Percentiles rank a stretch among this genome's conserved stretches.
These are phyloP conservation scores for Echinometra lucunter DNA, from an alignment of 53 echinoderm and acorn worm species.

Conservation along the genomic window DNA sequence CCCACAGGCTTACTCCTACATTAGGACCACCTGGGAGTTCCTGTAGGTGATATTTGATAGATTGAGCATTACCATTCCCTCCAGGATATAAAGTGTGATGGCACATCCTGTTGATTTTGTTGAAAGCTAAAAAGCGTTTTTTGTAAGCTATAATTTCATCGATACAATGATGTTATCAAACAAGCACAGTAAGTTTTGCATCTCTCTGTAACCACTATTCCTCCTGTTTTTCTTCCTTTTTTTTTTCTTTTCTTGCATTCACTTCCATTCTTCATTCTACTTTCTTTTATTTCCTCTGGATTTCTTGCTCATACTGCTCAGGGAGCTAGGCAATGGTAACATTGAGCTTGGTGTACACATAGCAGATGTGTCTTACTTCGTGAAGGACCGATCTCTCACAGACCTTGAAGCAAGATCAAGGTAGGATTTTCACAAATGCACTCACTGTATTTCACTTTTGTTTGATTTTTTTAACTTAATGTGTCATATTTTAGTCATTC, in stretches of 20 bases:
- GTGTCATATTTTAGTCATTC: background rate
- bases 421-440: slow-evolving; percentile 65
- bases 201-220: background rate
- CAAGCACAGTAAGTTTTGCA: too few species aligned
- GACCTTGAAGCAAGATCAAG: slow-evolving; percentile 94
- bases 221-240: background rate
- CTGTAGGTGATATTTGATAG: too few species aligned
- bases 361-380: slow-evolving; percentile 98
- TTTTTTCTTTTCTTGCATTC: background rate
- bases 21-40: too few species aligned
- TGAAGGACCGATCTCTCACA: slow-evolving; percentile 85
- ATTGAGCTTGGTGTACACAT: slow-evolving; percentile 97
- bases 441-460: too few species aligned
- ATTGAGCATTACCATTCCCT: too few species aligned
- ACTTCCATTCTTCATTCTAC: background rate
- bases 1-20: too few species aligned
- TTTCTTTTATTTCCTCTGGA: background rate
- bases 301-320: slow-evolving; percentile 6
- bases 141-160: too few species aligned
- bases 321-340: slow-evolving; percentile 85
- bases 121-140: too few species aligned
- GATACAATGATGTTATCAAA: too few species aligned
- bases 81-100: too few species aligned
- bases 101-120: too few species aligned
- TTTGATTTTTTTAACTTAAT: background rate